A percentile compares a stretch with the other conserved stretches of the same genome.
phyloP scores from a whole-genome alignment of 2,888 invertebrate species.

The Mythimna lalbum region DNA sequence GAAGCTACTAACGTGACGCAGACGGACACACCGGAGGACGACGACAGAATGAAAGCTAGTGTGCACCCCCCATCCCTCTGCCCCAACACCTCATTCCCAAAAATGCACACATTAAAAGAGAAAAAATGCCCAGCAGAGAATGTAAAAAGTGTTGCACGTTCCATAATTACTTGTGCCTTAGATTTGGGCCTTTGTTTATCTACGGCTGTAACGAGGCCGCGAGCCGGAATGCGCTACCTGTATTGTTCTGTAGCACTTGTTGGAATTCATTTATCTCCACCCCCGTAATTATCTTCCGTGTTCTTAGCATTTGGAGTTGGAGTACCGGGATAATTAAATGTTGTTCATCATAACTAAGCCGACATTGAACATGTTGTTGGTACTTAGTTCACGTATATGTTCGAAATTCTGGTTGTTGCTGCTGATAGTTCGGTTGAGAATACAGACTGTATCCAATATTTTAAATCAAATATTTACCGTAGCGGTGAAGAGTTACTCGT shows the following conservation, averaged over 20 bases:
- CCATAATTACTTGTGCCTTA: slow-evolving; percentile 74
- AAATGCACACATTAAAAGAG: slow-evolving; percentile 84
- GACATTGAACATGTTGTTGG: slow-evolving; percentile 25
- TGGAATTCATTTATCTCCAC: slow-evolving; percentile 70
- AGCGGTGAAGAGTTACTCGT: slow-evolving; percentile 49
- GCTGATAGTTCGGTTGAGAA: slow-evolving; percentile 46
- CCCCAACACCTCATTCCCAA: slow-evolving; percentile 78
- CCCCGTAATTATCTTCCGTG: slow-evolving; percentile 66
- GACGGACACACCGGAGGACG: slow-evolving; percentile 70
- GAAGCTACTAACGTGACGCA: slow-evolving; percentile 80
- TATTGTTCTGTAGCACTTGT: slow-evolving; percentile 67
- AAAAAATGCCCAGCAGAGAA: slow-evolving; percentile 80
- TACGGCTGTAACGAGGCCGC: slow-evolving; percentile 68
- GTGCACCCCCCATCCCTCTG: slow-evolving; percentile 76
- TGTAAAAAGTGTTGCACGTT: slow-evolving; percentile 78
- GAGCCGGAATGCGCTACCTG: slow-evolving; percentile 75
- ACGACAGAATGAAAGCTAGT: slow-evolving; percentile 80
- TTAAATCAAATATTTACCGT: slow-evolving; percentile 65
- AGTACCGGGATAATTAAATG: slow-evolving; percentile 57
- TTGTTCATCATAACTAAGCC: slow-evolving; percentile 53
- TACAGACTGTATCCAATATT: slow-evolving; percentile 62
- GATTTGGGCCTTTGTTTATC: slow-evolving; percentile 72
- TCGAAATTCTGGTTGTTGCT: slow-evolving; percentile 29
- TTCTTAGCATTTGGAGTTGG: slow-evolving; percentile 49
- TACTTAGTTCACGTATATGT: slow-evolving; percentile 18